Percentiles rank a stretch among this genome's conserved stretches.
These are phyloP conservation scores for Semicossyphus pulcher DNA, from an alignment of 2,113 vertebrate genomes.

Conservation along the genomic window DNA sequence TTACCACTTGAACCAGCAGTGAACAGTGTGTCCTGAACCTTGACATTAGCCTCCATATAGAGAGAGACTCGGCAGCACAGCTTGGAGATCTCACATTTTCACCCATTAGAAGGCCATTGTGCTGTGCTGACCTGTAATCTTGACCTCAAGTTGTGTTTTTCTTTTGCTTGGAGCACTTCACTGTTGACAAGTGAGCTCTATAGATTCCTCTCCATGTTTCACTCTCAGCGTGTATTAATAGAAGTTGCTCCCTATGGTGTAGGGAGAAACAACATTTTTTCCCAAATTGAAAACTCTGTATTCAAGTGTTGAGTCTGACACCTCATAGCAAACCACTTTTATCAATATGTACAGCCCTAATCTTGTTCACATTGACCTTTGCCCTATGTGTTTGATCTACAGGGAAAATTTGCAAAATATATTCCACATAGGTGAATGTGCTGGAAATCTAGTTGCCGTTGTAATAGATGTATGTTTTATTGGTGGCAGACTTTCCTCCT, in stretches of 20 bases:
- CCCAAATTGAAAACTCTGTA: neutral
- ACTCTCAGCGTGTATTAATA: neutral
- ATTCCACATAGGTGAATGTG: slow-evolving; percentile 3
- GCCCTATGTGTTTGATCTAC: slow-evolving; percentile 3
- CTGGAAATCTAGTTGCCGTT: slow-evolving; percentile 62
- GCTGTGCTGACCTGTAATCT: slow-evolving; percentile 57
- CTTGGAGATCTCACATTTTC: slow-evolving; percentile 42
- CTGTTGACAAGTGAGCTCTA: slow-evolving; percentile 20
- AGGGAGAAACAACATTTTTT: neutral
- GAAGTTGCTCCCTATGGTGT: neutral
- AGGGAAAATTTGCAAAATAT: slow-evolving; percentile 18
- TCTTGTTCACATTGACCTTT: slow-evolving; percentile 26
- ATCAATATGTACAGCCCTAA: neutral
- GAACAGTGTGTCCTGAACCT: slow-evolving; percentile 41
- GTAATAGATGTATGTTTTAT: slow-evolving; percentile 61
- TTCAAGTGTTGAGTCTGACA: slow-evolving; percentile 2
- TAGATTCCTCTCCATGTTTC: slow-evolving; percentile 9
- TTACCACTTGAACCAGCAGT: slow-evolving; percentile 35
- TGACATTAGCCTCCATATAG: slow-evolving; percentile 36
- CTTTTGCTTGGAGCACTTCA: slow-evolving; percentile 23
- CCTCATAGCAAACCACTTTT: neutral
- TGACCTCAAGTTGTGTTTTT: slow-evolving; percentile 50
- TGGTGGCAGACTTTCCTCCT: slow-evolving; percentile 38
- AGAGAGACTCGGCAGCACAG: neutral
- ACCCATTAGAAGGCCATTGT: slow-evolving; percentile 47